phyloP scores from a whole-genome alignment of 2,797 vertebrate genomes.

The Danio kyathit region DNA sequence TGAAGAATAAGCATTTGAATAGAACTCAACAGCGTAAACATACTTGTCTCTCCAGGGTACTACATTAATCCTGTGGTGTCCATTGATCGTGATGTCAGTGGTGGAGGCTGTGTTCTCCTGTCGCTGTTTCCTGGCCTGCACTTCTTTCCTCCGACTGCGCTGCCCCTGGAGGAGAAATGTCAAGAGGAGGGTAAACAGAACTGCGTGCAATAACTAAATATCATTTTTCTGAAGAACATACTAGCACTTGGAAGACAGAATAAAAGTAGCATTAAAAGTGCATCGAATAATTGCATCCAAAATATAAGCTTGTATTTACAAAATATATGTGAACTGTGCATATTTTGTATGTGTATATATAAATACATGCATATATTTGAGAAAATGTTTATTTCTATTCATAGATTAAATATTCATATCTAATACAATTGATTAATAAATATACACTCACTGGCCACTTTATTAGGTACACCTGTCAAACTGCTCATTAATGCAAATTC shows the following conservation, averaged over 20 bases:
- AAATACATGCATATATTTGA: too few relatives aligned
- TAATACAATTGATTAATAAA: too few relatives aligned
- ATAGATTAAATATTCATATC: too few relatives aligned
- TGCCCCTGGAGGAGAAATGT: conserved; percentile 76
- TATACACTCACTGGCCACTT: too few relatives aligned
- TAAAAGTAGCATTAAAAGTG: not conserved
- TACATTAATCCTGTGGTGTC: conserved; percentile 87
- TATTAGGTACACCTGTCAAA: too few relatives aligned
- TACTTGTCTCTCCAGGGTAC: conserved; percentile 79
- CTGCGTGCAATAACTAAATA: not conserved
- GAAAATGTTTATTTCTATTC: too few relatives aligned
- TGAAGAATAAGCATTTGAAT: not conserved
- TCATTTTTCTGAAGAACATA: not conserved
- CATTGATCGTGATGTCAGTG: conserved; percentile 80
- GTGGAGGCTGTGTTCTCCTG: conserved; percentile 81
- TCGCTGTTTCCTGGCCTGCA: conserved; percentile 80
- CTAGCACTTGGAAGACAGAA: too few relatives aligned
- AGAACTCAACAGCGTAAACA: not conserved
- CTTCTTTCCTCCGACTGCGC: conserved; percentile 75
- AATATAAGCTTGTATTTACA: too few relatives aligned
- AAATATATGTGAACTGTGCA: too few relatives aligned
- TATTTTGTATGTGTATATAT: too few relatives aligned
- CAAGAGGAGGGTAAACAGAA: conserved; percentile 67
- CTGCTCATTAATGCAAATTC: too few relatives aligned
- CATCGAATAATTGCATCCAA: not conserved